A percentile compares a stretch with the other conserved stretches of the same genome.
phyloP scores from a whole-genome alignment of 92 coral and sea anemone genomes.

The Metridium senile region DNA sequence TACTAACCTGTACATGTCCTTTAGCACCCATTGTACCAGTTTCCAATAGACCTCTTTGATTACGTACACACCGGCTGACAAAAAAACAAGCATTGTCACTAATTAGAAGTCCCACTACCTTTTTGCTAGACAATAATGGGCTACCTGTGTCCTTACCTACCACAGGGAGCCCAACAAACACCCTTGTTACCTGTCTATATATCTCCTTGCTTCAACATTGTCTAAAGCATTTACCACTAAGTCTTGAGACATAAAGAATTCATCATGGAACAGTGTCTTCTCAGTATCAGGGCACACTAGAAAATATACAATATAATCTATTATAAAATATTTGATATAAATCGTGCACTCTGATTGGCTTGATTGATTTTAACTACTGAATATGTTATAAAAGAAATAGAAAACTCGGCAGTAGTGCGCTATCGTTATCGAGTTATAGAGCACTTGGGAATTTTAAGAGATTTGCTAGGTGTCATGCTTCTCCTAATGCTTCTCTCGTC shows the following conservation, averaged over 20 bases:
- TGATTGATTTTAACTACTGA: too few relatives aligned
- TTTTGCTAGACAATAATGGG: background rate
- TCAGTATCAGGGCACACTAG: slow-evolving; percentile 92
- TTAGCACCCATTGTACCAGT: slow-evolving; percentile 99
- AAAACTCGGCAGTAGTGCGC: too few relatives aligned
- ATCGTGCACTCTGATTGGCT: too few relatives aligned
- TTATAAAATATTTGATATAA: too few relatives aligned
- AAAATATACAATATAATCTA: background rate
- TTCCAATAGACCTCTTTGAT: slow-evolving; percentile 87
- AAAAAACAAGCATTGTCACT: background rate
- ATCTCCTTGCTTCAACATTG: slow-evolving; percentile 95
- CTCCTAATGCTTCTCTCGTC: too few relatives aligned
- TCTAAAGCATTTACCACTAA: slow-evolving; percentile 89
- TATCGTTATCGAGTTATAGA: too few relatives aligned
- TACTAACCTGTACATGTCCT: slow-evolving; percentile 92
- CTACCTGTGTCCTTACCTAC: background rate
- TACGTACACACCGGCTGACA: slow-evolving; percentile 89
- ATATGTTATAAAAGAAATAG: too few relatives aligned
- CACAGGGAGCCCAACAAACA: background rate
- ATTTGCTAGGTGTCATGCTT: too few relatives aligned
- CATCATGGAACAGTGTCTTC: slow-evolving; percentile 71
- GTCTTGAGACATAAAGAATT: slow-evolving; percentile 82
- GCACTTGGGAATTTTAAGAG: too few relatives aligned
- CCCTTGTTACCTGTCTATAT: slow-evolving; percentile 73
- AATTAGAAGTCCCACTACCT: background rate